Conservation (phyloP, 2,888 invertebrate genomes). For the Trachelus iudaicus region DNA sequence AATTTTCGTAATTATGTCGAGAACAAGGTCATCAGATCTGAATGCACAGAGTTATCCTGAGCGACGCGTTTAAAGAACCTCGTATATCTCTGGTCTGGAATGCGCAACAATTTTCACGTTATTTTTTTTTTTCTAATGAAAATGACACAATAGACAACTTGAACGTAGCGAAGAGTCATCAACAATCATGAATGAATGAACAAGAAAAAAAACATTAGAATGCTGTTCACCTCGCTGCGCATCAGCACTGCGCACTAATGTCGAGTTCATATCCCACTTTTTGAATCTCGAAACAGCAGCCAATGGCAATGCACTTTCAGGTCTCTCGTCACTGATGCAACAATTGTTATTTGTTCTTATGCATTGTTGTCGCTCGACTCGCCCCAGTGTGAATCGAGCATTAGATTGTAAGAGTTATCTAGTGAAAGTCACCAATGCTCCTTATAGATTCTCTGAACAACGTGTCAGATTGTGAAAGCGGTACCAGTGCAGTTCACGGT, state of each 20-base stretch:
- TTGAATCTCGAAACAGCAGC: background rate
- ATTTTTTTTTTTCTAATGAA: background rate
- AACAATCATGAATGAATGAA: background rate
- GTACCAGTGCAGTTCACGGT: background rate
- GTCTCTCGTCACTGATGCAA: background rate
- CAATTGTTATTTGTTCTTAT: background rate
- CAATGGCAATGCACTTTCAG: background rate
- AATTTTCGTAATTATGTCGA: constrained; percentile 25
- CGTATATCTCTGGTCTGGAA: background rate
- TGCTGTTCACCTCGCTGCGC: background rate
- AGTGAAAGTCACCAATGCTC: background rate
- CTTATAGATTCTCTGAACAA: background rate
- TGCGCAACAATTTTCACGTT: background rate
- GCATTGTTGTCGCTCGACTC: background rate
- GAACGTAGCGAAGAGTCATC: background rate
- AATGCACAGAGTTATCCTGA: background rate
- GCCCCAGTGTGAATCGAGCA: background rate
- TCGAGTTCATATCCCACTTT: background rate
- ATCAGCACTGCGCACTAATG: background rate
- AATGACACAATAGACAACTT: background rate
- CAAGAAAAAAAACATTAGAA: background rate
- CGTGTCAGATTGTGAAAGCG: background rate
- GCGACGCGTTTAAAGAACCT: background rate
- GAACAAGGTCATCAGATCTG: constrained; percentile 17
- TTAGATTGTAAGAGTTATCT: background rate